Evolutionary conservation across 1,140 invertebrate species (phyloP).

Genomic region (Brachionus paranguensis): DNA sequence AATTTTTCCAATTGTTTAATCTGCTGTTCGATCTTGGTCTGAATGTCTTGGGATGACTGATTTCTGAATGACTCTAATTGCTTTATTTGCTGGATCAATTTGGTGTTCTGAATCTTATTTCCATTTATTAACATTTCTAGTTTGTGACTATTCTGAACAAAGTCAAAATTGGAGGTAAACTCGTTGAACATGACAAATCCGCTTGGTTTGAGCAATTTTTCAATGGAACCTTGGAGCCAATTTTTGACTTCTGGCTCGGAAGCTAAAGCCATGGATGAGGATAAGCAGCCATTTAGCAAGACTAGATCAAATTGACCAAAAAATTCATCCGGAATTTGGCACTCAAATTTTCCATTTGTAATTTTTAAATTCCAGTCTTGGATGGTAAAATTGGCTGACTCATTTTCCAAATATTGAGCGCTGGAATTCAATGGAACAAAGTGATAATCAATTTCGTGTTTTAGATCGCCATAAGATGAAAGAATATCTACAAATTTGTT

Average conservation of each 20-base stretch:
- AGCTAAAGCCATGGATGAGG: background rate
- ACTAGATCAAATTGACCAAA: background rate
- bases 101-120: background rate
- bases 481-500: background rate
- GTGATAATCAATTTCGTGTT: background rate
- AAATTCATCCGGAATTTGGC: background rate
- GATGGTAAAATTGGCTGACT: background rate
- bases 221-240: background rate
- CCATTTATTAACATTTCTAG: background rate
- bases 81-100: background rate
- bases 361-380: background rate
- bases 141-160: background rate
- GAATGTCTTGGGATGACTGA: background rate
- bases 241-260: background rate
- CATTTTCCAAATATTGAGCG: background rate
- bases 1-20: conserved; percentile 26
- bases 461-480: background rate
- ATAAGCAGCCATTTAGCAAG: background rate
- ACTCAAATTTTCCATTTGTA: background rate
- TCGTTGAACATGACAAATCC: background rate
- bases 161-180: conserved; percentile 18
- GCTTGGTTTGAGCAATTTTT: background rate
- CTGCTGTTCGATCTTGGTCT: background rate
- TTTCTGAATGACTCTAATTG: background rate
- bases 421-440: background rate